Evolutionary conservation across 2,888 invertebrate species (phyloP), one percentile per base, ranked within the genome.

Genomic region (Argyresthia albistria): DNA sequence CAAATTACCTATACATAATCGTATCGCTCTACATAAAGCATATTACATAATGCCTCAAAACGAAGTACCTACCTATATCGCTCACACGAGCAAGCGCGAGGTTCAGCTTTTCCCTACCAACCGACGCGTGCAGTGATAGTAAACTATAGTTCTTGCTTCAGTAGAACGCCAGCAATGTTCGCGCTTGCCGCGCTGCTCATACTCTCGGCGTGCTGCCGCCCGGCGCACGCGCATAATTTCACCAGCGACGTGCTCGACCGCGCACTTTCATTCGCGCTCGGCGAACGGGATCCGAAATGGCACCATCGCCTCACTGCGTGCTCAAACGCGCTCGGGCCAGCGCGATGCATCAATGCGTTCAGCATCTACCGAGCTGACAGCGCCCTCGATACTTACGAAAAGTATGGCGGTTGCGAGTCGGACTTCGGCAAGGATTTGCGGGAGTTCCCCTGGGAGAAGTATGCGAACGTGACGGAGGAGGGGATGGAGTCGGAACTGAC

Each of bases 311-410:
- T 77, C 46, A 52, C 73, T 36, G 56, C 65, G 48, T 86, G 87
- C 62, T 60, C 70, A 9, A 62, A 64, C 54, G 59, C 64, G n/a
- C 66, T 86, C 51, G 89, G 88, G 48, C 70, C 88, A 7, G 56
- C 84, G 54, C 88, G 89, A 69, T 91, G 91, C 67, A 66, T 90
- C 50, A 88, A 88, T 65, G 79, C 90, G n/a, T 84, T 89, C 53
- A 79, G 89, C 48, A 68, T 87, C 15, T 89, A 89, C 77, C 87
- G 89, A 46, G 82, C 90, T 35, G 70, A 78, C 61, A 69, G 69
- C 25, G 80, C 81, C 1, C 51, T 73, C 52, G 55, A 63, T 42
- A 53, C 60, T 2, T 61, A 67, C 51, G 52, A 55, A 47, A 60
- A 59, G 52, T 54, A 64, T 52, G 56, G 62, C 35, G 56, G 60